These are phyloP conservation scores for Proisotoma minuta DNA, from an alignment of 2,888 invertebrate species.

Conservation along the genomic window DNA sequence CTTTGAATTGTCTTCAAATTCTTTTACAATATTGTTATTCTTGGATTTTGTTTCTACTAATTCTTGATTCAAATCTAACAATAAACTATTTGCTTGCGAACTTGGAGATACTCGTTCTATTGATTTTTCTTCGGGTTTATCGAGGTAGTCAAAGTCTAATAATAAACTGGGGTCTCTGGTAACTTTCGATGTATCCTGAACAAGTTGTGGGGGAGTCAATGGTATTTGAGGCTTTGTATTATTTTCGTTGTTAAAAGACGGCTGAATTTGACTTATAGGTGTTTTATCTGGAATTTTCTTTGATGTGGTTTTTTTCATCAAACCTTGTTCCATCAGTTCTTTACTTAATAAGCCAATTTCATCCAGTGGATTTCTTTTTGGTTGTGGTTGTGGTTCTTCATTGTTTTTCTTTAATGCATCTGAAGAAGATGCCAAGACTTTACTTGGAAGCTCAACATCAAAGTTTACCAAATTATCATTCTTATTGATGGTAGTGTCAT, in stretches of 20 bases:
- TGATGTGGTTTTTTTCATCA: slow-evolving; percentile 21
- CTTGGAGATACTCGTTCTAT: neutral
- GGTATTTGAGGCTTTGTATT: neutral
- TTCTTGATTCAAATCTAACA: neutral
- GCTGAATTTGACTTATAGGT: slow-evolving; percentile 29
- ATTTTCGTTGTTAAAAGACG: slow-evolving; percentile 16
- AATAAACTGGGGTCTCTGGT: slow-evolving; percentile 8
- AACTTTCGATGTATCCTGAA: too few species aligned
- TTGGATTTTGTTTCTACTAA: neutral
- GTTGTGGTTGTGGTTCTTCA: slow-evolving; percentile 12
- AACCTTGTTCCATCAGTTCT: slow-evolving; percentile 42
- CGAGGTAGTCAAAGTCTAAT: slow-evolving; percentile 41
- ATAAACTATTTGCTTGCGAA: neutral
- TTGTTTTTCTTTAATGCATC: too few species aligned
- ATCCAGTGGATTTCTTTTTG: slow-evolving; percentile 24
- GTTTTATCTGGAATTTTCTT: slow-evolving; percentile 30
- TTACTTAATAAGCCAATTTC: slow-evolving; percentile 42
- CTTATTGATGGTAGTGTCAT: neutral
- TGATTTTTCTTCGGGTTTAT: slow-evolving; percentile 18
- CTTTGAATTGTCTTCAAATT: neutral
- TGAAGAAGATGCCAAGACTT: neutral
- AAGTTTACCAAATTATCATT: slow-evolving; percentile 36
- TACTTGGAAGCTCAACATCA: slow-evolving; percentile 31
- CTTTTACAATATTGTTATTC: neutral
- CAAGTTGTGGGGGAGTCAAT: neutral